Evolutionary conservation across 2,113 vertebrate genomes (phyloP).

Genomic region (Upupa epops): DNA sequence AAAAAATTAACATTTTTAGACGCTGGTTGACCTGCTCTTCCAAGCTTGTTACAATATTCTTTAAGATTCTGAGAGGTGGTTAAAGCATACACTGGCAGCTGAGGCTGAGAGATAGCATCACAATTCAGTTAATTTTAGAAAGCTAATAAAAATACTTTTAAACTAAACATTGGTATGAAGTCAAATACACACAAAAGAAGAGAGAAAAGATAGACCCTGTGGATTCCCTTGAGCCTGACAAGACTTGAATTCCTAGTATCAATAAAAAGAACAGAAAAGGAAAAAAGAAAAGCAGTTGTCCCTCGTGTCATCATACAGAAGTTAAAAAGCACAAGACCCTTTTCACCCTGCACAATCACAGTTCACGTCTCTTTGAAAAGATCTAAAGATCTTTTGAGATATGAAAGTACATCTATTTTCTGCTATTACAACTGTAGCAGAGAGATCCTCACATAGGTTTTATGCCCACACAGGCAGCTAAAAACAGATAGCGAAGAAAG

Average conservation of each 20-base stretch:
- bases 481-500: background rate
- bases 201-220: background rate
- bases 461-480: constrained; percentile 11
- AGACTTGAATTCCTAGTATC: constrained; percentile 12
- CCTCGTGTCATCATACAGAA: constrained; percentile 23
- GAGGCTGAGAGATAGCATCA: background rate
- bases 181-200: constrained; percentile 2
- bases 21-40: background rate
- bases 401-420: constrained; percentile 51
- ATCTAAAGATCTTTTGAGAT: constrained; percentile 50
- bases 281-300: constrained; percentile 31
- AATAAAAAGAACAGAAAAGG: constrained; percentile 13
- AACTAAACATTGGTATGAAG: background rate
- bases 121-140: background rate
- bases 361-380: constrained; percentile 42
- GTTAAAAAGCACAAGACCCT: constrained; percentile 55
- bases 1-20: background rate
- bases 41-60: background rate
- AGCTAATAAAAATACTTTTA: constrained; percentile 2
- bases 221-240: background rate
- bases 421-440: constrained; percentile 17
- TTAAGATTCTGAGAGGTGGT: background rate
- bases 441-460: constrained; percentile 12
- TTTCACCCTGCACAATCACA: constrained; percentile 43
- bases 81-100: background rate